Evolutionary conservation across 1,140 invertebrate species (phyloP).

Genomic region (Microplitis mediator): DNA sequence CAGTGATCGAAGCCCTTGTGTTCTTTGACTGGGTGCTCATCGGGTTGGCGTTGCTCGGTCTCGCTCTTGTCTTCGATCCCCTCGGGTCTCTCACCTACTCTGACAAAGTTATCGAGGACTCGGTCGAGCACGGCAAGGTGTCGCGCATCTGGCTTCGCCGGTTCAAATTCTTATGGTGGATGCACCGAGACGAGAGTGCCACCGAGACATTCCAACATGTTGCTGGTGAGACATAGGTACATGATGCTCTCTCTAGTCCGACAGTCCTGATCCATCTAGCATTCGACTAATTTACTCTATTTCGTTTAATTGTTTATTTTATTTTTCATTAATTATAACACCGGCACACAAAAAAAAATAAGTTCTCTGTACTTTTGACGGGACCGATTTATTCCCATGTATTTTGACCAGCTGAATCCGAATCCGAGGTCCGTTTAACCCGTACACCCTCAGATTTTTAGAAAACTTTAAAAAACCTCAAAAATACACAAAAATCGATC

Average conservation of each 20-base stretch:
- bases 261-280: background rate
- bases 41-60: conserved; percentile 73
- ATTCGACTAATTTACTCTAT: background rate
- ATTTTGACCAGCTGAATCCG: too few species aligned
- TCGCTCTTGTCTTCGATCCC: conserved; percentile 82
- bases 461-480: too few species aligned
- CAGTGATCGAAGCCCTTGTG: conserved; percentile 77
- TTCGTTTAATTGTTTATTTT: background rate
- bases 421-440: too few species aligned
- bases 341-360: too few species aligned
- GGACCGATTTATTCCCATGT: too few species aligned
- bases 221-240: conserved; percentile 70
- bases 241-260: conserved; percentile 35
- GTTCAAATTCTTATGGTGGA: conserved; percentile 82
- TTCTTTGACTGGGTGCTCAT: conserved; percentile 82
- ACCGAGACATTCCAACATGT: conserved; percentile 84
- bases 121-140: conserved; percentile 58
- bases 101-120: conserved; percentile 66
- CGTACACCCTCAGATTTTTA: too few species aligned
- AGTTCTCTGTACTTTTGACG: too few species aligned
- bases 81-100: conserved; percentile 71
- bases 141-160: conserved; percentile 73
- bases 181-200: conserved; percentile 77
- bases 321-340: too few species aligned
- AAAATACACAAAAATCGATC: too few species aligned